phyloP scores from a whole-genome alignment of 2,888 invertebrate genomes.

The Trypoxylon attenuatum region DNA sequence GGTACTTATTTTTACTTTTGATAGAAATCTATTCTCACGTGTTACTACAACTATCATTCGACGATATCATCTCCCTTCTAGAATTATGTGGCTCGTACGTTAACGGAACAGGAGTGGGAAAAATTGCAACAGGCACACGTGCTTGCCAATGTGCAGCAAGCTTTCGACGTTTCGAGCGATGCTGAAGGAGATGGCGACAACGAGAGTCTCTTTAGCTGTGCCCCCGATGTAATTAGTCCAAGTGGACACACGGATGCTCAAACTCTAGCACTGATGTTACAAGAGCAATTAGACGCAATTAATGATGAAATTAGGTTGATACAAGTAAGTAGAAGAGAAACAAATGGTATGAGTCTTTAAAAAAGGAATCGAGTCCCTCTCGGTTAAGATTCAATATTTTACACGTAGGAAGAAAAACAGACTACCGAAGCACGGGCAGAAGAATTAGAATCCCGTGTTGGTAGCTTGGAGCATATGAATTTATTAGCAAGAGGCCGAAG shows the following conservation, averaged over 20 bases:
- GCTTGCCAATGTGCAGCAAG: conserved; percentile 93
- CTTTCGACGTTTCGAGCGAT: conserved; percentile 92
- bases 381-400: no score
- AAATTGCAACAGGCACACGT: conserved; percentile 94
- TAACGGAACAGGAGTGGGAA: conserved; percentile 89
- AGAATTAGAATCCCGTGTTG: conserved; percentile 96
- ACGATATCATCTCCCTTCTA: conserved; percentile 26
- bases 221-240: conserved; percentile 84
- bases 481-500: conserved; percentile 84
- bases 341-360: no score
- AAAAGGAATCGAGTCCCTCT: no score
- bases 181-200: conserved; percentile 87
- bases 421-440: conserved; percentile 97
- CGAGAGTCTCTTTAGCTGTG: conserved; percentile 83
- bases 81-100: conserved; percentile 72
- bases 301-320: conserved; percentile 95
- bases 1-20: no score
- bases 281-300: conserved; percentile 99
- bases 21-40: no score
- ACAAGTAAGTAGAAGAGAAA: conserved; percentile 75
- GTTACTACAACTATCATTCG: neutral
- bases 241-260: conserved; percentile 91
- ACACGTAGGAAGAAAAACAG: conserved; percentile 95
- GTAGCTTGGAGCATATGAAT: conserved; percentile 96
- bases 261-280: conserved; percentile 97